Percentiles rank a stretch among this genome's conserved stretches.
Conservation (phyloP, 2,888 invertebrate species). For the Parnassius smintheus region DNA sequence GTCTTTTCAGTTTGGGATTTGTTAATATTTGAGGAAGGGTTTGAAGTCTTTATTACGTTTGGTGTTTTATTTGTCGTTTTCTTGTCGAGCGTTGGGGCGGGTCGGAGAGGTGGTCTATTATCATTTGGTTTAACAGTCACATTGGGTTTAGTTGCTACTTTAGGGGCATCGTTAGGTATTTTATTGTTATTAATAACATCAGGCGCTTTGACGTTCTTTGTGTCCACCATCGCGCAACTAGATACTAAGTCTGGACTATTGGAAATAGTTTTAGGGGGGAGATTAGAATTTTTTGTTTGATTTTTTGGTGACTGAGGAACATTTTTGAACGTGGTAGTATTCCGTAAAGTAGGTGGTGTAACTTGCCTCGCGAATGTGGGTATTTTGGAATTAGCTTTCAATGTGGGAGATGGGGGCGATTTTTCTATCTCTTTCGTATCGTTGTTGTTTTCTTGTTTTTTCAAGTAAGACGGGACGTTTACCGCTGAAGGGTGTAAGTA, state of each 20-base stretch:
- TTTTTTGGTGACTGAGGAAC: constrained; percentile 68
- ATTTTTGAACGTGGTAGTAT: constrained; percentile 64
- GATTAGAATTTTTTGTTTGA: constrained; percentile 48
- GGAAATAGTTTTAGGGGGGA: constrained; percentile 54
- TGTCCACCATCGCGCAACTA: constrained; percentile 82
- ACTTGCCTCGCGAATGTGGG: constrained; percentile 71
- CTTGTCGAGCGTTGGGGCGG: constrained; percentile 63
- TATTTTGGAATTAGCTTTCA: constrained; percentile 73
- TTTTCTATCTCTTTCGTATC: constrained; percentile 56
- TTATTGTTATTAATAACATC: constrained; percentile 82
- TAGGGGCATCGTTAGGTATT: constrained; percentile 64
- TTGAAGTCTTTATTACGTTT: constrained; percentile 58
- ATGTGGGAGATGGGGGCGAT: constrained; percentile 61
- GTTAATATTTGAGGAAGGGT: constrained; percentile 49
- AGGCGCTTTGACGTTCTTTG: constrained; percentile 80
- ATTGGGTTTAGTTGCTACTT: constrained; percentile 67
- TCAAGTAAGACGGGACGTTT: constrained; percentile 81
- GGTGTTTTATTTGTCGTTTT: constrained; percentile 56
- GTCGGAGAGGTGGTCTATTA: constrained; percentile 63
- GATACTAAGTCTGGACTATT: constrained; percentile 88
- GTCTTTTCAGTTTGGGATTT: constrained; percentile 53
- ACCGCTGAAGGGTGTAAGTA: constrained; percentile 87
- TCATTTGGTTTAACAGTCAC: constrained; percentile 66
- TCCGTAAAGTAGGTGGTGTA: constrained; percentile 76
- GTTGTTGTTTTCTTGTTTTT: constrained; percentile 40